Evolutionary conservation across 2,888 invertebrate species (phyloP), one percentile per base, ranked within the genome.

Genomic region (Siphonodentalium dalli): DNA sequence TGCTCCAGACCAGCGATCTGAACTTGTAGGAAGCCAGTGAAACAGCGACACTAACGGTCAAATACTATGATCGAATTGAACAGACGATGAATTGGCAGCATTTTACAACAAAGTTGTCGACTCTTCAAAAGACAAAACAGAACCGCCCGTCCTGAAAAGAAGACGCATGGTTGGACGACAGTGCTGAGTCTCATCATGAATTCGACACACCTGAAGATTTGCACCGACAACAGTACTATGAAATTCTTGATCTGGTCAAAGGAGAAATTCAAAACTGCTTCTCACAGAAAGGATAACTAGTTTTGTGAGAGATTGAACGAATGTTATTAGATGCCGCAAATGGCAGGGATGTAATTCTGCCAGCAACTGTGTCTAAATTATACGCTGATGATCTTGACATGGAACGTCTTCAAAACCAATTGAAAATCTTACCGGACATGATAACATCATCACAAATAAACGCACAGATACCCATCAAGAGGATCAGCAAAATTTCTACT

Each of bases 1-100:
- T 23, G 3, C n/a, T 57, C 13, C 56, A 60, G 21, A 29, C 40
- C 24, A 54, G 49, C 21, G 49, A 57, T 15, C 42, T 37, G 11
- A 44, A 43, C 40, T 38, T 38, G 21, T 40, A 54, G 21, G 54
- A 46, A 39, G 54, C 46, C 7, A 18, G 29, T 1, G 18, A 42
- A 13, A 50, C 50, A 13, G 29, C 26, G 15, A 21, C 11, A 2
- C 20, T 44, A 40, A 35, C 34, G 20, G 9, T 6, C 35, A 13
- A 39, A 26, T 54, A 47, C 39, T 44, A 26, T 31, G 29, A 40
- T n/a, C 18, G 47, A 13, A 58, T 23, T 44, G 58, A 40, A 26
- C 38, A 26, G 53, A 54, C 27, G 35, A 35, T 9, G 29, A 37
- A 26, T 53, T 44, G 45, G 39, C 44, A 3, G 28, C 28, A 8